Evolutionary conservation across 1,140 invertebrate species (phyloP).

Genomic region (Pseudobourletiella spinata): DNA sequence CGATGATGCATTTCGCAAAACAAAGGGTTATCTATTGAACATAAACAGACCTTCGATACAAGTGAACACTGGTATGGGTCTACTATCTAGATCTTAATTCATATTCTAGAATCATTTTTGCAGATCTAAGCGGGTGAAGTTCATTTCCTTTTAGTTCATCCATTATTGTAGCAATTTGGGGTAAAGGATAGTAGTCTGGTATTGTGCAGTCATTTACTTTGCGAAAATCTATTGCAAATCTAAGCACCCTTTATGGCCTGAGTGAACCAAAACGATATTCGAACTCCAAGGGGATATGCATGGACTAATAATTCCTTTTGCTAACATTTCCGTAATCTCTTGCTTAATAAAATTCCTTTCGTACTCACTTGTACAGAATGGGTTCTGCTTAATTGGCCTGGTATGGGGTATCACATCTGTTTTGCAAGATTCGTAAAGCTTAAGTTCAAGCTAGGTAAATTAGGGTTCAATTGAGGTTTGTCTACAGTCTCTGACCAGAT

Average conservation of each 20-base stretch:
- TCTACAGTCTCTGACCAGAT: background rate
- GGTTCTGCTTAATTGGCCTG: background rate
- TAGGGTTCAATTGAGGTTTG: too few species aligned
- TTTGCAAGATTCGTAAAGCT: slow-evolving; percentile 1
- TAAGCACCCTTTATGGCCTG: background rate
- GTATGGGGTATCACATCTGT: background rate
- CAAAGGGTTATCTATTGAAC: background rate
- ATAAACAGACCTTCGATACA: background rate
- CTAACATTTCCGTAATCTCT: slow-evolving; percentile 3
- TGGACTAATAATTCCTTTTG: background rate
- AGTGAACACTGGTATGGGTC: background rate
- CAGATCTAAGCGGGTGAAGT: background rate
- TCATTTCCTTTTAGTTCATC: background rate
- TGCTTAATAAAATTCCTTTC: background rate
- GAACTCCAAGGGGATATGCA: background rate
- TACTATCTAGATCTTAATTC: background rate
- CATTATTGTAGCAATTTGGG: background rate
- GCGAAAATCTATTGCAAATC: background rate
- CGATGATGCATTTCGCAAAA: background rate
- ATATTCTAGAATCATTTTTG: background rate
- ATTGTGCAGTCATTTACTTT: background rate
- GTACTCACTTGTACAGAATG: background rate
- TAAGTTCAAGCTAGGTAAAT: too few species aligned
- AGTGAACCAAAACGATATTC: background rate
- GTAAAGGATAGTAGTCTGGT: background rate